phyloP scores from a whole-genome alignment of 2,888 invertebrate species.

The Brenthis daphne region DNA sequence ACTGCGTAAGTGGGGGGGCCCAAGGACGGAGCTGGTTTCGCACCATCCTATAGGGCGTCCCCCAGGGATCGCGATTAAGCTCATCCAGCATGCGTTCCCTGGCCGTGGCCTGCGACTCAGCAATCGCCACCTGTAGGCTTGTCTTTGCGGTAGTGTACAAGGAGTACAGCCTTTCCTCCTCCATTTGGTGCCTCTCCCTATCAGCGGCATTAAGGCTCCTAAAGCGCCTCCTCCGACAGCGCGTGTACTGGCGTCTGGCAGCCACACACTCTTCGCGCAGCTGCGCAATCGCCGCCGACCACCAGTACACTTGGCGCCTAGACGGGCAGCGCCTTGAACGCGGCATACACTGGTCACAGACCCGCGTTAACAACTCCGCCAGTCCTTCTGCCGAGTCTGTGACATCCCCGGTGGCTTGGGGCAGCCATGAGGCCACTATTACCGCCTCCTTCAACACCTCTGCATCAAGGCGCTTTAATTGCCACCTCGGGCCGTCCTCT shows the following conservation, averaged over 20 bases:
- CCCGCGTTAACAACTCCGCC: neutral
- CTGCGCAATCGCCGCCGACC: neutral
- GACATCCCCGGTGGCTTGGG: too few relatives aligned
- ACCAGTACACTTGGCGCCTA: neutral
- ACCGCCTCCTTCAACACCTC: neutral
- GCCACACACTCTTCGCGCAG: neutral
- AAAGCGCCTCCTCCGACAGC: neutral
- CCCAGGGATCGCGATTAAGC: conserved; percentile 27
- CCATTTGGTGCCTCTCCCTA: conserved; percentile 7
- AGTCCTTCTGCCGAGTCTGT: neutral
- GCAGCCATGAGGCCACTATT: neutral
- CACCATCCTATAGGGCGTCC: conserved; percentile 30
- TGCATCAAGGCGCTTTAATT: neutral
- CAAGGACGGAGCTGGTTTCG: conserved; percentile 24
- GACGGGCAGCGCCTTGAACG: neutral
- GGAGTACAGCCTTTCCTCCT: conserved; percentile 7
- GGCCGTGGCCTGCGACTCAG: neutral
- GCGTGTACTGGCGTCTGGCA: conserved; percentile 1
- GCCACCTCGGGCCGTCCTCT: conserved; percentile 1
- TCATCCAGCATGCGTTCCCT: too few relatives aligned
- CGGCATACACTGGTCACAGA: neutral
- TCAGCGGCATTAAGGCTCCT: neutral
- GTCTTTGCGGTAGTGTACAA: neutral
- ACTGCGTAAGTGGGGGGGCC: conserved; percentile 5
- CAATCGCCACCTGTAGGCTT: neutral